phyloP scores from a whole-genome alignment of 2,888 invertebrate genomes.

The Dione vanillae region DNA sequence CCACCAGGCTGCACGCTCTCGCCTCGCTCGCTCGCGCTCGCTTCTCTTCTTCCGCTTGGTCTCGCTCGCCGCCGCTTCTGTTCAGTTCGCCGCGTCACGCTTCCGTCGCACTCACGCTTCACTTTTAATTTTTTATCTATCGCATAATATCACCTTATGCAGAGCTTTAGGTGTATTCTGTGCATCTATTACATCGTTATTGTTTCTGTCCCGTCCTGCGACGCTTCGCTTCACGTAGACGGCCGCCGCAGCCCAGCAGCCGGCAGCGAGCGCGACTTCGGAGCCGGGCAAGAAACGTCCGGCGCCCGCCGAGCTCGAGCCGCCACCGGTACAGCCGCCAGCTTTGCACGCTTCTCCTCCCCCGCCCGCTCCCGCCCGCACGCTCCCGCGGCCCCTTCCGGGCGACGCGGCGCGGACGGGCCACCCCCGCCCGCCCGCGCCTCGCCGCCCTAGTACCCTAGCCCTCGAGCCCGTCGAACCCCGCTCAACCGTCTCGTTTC shows the following conservation, averaged over 20 bases:
- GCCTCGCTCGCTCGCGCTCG: conserved; percentile 73
- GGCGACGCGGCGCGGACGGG: conserved; percentile 59
- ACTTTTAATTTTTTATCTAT: conserved; percentile 81
- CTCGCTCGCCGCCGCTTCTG: conserved; percentile 81
- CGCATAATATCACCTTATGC: conserved; percentile 83
- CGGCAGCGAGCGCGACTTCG: conserved; percentile 86
- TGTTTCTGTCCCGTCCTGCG: conserved; percentile 84
- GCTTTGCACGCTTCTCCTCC: conserved; percentile 87
- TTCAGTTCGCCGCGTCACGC: conserved; percentile 81
- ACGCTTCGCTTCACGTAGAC: conserved; percentile 84
- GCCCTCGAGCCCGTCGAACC: conserved; percentile 56
- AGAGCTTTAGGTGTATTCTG: conserved; percentile 84
- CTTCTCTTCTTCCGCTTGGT: conserved; percentile 81
- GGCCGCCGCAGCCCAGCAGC: conserved; percentile 85
- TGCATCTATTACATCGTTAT: conserved; percentile 85
- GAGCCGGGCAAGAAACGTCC: conserved; percentile 98
- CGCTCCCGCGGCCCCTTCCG: conserved; percentile 64
- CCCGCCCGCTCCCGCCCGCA: conserved; percentile 61
- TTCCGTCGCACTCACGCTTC: conserved; percentile 85
- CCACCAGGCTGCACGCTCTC: conserved; percentile 86
- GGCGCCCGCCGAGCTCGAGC: conserved; percentile 85
- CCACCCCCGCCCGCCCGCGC: conserved; percentile 64
- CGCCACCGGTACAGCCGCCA: conserved; percentile 95
- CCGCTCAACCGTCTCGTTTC: conserved; percentile 77
- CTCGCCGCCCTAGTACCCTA: conserved; percentile 49